These are phyloP conservation scores for Brachypodius melanocephalos DNA, from an alignment of 2,113 vertebrate species.

Conservation along the genomic window DNA sequence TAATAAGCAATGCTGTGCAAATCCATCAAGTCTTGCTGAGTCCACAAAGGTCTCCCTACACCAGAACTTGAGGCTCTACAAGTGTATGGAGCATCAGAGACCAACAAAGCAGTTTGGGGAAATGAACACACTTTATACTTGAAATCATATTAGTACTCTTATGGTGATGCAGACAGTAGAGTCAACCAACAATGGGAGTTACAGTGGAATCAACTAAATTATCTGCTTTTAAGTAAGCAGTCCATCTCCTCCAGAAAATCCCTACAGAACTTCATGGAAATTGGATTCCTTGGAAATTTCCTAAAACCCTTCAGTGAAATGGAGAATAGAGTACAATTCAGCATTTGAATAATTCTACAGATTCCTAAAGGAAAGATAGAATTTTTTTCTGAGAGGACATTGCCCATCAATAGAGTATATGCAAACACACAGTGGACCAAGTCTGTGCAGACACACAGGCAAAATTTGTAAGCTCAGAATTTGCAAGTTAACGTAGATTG, in stretches of 20 bases:
- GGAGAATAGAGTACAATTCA: neutral
- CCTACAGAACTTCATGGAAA: neutral
- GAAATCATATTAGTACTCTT: conserved; percentile 25
- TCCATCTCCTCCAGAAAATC: neutral
- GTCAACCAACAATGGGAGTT: conserved; percentile 13
- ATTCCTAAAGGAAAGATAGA: neutral
- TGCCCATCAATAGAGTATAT: neutral
- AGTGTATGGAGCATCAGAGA: neutral
- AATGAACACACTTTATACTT: conserved; percentile 1
- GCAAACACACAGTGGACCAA: neutral
- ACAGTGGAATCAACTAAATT: conserved; percentile 26
- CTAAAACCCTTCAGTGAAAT: neutral
- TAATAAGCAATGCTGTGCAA: neutral
- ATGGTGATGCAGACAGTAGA: neutral
- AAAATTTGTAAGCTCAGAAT: neutral
- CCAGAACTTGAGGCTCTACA: neutral
- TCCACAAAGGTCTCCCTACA: neutral
- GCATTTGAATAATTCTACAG: neutral
- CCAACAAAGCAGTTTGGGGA: neutral
- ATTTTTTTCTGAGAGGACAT: neutral
- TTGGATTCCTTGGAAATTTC: neutral
- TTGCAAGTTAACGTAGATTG: neutral
- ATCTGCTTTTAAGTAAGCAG: neutral
- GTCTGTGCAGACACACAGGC: neutral
- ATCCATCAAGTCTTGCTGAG: neutral